Evolutionary conservation across 64 coral and sea anemone species (phyloP).

Genomic region (Stichodactyla helianthus): DNA sequence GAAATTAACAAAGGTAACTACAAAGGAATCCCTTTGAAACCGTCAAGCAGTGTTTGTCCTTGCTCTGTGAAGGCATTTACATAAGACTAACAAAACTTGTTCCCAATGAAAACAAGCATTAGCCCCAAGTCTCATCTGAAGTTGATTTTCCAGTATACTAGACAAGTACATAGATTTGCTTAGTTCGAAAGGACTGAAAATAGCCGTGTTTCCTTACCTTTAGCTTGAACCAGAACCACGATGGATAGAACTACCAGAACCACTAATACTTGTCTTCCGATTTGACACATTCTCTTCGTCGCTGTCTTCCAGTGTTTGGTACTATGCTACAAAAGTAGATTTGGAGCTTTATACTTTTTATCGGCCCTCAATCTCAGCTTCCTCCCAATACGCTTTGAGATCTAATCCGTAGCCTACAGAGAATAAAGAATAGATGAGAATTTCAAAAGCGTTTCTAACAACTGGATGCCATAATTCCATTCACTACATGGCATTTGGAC

Average conservation of each 20-base stretch:
- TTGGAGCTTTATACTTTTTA: not conserved
- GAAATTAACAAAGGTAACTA: constrained; percentile 5
- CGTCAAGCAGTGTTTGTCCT: not conserved
- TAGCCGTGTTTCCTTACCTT: not conserved
- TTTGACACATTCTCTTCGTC: not conserved
- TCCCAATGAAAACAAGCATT: constrained; percentile 5
- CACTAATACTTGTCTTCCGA: not conserved
- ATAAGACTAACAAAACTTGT: constrained; percentile 13
- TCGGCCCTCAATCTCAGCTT: constrained; percentile 2
- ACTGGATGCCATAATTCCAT: constrained; percentile 8
- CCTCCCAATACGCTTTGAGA: not conserved
- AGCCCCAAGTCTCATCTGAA: not conserved
- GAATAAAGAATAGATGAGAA: not conserved
- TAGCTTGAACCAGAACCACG: not conserved
- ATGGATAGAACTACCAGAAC: not conserved
- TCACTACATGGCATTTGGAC: not conserved
- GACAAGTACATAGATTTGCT: not conserved
- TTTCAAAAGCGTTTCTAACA: not conserved
- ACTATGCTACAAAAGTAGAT: not conserved
- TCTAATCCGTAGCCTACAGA: constrained; percentile 17
- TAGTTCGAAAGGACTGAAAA: not conserved
- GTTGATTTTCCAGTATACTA: not conserved
- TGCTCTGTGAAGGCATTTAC: constrained; percentile 6
- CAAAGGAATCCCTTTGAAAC: constrained; percentile 4
- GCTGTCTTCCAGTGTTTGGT: not conserved